phyloP scores from a whole-genome alignment of 2,797 vertebrate genomes.

The Characodon lateralis region DNA sequence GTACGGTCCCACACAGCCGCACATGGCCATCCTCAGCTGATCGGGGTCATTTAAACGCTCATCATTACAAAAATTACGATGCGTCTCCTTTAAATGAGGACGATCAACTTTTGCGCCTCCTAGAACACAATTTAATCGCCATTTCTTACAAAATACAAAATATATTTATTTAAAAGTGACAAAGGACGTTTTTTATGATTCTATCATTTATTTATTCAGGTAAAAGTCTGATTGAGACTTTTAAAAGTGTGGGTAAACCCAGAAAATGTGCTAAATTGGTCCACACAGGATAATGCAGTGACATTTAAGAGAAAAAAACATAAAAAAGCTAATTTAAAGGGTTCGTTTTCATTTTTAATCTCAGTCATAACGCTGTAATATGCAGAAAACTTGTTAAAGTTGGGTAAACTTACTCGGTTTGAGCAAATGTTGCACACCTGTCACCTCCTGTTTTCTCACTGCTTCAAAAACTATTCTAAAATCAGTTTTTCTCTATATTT shows the following conservation, averaged over 20 bases:
- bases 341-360: background rate
- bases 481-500: background rate
- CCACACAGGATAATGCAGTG: no score
- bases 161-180: background rate
- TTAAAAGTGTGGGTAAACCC: background rate
- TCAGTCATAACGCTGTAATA: background rate
- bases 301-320: background rate
- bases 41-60: slow-evolving; percentile 8
- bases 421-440: background rate
- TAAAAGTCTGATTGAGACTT: background rate
- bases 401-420: background rate
- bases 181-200: background rate
- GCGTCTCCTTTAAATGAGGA: background rate
- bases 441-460: background rate
- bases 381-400: background rate
- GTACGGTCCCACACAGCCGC: slow-evolving; percentile 56
- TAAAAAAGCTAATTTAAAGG: background rate
- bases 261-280: background rate
- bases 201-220: background rate
- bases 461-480: background rate
- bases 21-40: background rate
- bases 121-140: background rate
- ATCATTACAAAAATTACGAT: background rate
- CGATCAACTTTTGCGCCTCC: background rate
- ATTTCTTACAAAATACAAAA: background rate